Base-by-base conservation (phyloP, 2,888 invertebrate species). In the Spodoptera picta region DNA sequence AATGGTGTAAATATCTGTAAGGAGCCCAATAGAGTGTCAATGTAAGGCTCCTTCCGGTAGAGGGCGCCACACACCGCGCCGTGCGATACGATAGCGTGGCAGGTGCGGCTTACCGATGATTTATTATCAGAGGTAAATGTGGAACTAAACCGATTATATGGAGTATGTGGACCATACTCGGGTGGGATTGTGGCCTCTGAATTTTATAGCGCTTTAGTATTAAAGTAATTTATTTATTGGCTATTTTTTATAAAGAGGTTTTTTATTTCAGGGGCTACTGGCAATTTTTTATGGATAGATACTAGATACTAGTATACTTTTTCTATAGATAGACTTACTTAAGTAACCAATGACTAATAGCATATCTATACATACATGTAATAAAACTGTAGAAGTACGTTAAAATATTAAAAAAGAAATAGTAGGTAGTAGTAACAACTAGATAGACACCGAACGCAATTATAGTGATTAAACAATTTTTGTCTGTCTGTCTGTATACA, bases 31-130 rank as follows among this genome's bases (percentile, higher is more conserved):
- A 69, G 67, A 66, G 58, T 56, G 54, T 64, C 74, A 72, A 54
- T 67, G 41, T 48, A 19, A 41, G 5, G 6, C 19, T 11, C 36
- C 14, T 47, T 2, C 6, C 42, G 27, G 36, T 7, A 36, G 36
- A 36, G 36, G 36, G 36, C 10, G 23, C 41, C 42, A 11, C 2
- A 23, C 31, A 19, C 46, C 24, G 19, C 19, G 66, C 77, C 64
- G 72, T 60, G 44, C 24, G 43, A 65, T 41, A 49, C 70, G 82
- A 87, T 85, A 84, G 76, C 78, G 77, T 85, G 87, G 85, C 88
- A 88, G 89, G 89, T 88, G 82, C 81, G 84, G 87, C 88, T 90
- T 87, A 87, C 81, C 75, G 78, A 87, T 89, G 89, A 89, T 90
- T 85, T 88, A 89, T 79, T 83, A 81, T 72, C 69, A 60, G 79